Evolutionary conservation across 2,113 vertebrate genomes (phyloP), one percentile per base, ranked within the genome.

Genomic region (Percopsis transmontana): DNA sequence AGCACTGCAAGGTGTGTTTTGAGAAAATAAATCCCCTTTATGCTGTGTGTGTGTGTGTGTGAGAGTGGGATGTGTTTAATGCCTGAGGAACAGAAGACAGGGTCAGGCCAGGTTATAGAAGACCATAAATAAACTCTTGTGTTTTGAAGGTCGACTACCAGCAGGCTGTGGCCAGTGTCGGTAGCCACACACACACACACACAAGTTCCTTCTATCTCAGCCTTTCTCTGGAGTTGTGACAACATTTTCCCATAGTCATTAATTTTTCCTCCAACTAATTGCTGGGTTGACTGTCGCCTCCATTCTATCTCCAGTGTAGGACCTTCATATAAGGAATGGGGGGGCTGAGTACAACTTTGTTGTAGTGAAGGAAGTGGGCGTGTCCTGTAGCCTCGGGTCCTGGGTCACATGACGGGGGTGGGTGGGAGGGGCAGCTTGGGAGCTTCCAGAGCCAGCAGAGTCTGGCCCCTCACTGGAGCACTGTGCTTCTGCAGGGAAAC

Each of bases 401-500:
- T 56, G 71, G 68, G 86, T 90, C 89, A 88, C 85, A 79, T 90
- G 89, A 82, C 81, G 19, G 41, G 18, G n/a, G 44, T 19, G 50
- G 65, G 39, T 48, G 77, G 66, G 80, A 77, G 77, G 87, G 79
- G 62, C 69, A 52, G 64, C 52, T 76, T 23, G 74, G 47, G 76
- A 71, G 78, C 73, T 76, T 69, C 70, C 73, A 79, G 70, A 76
- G 82, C 66, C 67, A 61, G 79, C 79, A 72, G 85, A 85, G 77
- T 83, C 81, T 66, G 84, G 85, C 85, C 89, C 85, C 82, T 85
- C 79, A 84, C 81, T 75, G 70, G 69, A 82, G 71, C 20, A 40
- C 76, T 80, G 80, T 68, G 62, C 83, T 83, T 79, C 84, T 62
- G 68, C 74, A 71, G 70, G 76, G 80, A 83, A 72, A n/a, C 69